Base-by-base conservation (phyloP, 2,797 vertebrate genomes). In the Microcaecilia unicolor region DNA sequence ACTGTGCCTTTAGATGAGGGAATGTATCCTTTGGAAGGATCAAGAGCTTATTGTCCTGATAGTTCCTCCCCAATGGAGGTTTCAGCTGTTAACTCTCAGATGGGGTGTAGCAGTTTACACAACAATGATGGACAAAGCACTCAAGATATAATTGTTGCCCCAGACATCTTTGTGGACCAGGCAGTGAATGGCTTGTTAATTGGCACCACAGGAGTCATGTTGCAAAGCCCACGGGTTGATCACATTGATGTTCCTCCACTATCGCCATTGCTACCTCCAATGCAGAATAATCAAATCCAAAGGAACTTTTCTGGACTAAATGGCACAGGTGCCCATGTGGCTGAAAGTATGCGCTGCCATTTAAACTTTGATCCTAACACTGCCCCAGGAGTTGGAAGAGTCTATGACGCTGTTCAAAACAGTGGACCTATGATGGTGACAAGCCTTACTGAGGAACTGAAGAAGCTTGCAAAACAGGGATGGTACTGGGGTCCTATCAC, bases 401-500 rank as follows among this genome's bases (percentile, higher is more conserved):
- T 98, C 22, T 99, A 96, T 16, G 93, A 99, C 54, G 98, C 92
- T 1, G 91, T 98, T 49, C 96, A 96, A 64, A 90, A 70, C 51
- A 93, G 89, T 2, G 96, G 96, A 19, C 87, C 89, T 18, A 92
- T 92, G 89, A 91, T 93, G 6, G 93, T 97, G 48, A 97, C 92
- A 9, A 98, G 94, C 72, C 87, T 99, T 42, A 99, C 96, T 0
- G 92, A 93, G 67, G 95, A 99, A 78, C 80, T 98, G 52, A 99
- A 99, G 73, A 98, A 98, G 55, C 84, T 98, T 32, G 95, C 95
- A 1, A 90, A 84, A 51, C 96, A 98, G 73, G 96, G 95, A 44
- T 99, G 96, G 96, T 99, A 98, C 85, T 99, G 96, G 96, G 96
- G 96, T 9, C 96, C 96, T 3, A 99, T 98, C 68, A 99, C 96